A percentile compares a stretch with the other conserved stretches of the same genome.
These are phyloP conservation scores for Drosophila equinoxialis DNA, from an alignment of 1,140 invertebrate species.

Conservation along the genomic window DNA sequence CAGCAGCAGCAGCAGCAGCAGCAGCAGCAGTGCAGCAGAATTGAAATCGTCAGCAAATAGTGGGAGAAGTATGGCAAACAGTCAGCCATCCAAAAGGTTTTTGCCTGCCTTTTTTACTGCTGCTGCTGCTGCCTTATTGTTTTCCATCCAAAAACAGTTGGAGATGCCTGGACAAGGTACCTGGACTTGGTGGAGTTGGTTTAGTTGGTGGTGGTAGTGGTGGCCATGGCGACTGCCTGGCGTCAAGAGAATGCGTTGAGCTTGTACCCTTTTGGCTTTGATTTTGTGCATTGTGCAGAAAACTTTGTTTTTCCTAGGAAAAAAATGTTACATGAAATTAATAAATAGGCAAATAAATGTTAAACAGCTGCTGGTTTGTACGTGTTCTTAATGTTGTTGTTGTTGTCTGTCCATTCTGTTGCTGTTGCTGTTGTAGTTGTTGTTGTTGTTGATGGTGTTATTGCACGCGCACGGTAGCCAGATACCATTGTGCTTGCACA, in stretches of 20 bases:
- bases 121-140: constrained; percentile 55
- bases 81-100: constrained; percentile 52
- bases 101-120: not conserved
- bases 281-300: constrained; percentile 74
- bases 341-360: constrained; percentile 82
- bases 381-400: constrained; percentile 53
- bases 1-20: constrained; percentile 27
- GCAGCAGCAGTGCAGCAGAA: constrained; percentile 33
- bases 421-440: constrained; percentile 31
- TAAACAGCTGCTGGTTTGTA: constrained; percentile 81
- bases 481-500: constrained; percentile 68
- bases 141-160: constrained; percentile 62
- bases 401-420: constrained; percentile 11
- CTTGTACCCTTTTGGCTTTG: constrained; percentile 78
- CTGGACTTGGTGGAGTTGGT: constrained; percentile 38
- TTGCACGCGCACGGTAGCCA: constrained; percentile 78
- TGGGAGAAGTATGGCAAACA: constrained; percentile 79
- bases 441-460: constrained; percentile 37
- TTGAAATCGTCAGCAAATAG: constrained; percentile 66
- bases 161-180: constrained; percentile 64
- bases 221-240: constrained; percentile 68
- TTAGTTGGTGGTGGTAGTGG: not conserved
- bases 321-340: constrained; percentile 82
- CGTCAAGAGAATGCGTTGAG: constrained; percentile 80
- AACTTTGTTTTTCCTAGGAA: constrained; percentile 65